Evolutionary conservation across 2,113 vertebrate species (phyloP).

Genomic region (Corythoichthys intestinalis): DNA sequence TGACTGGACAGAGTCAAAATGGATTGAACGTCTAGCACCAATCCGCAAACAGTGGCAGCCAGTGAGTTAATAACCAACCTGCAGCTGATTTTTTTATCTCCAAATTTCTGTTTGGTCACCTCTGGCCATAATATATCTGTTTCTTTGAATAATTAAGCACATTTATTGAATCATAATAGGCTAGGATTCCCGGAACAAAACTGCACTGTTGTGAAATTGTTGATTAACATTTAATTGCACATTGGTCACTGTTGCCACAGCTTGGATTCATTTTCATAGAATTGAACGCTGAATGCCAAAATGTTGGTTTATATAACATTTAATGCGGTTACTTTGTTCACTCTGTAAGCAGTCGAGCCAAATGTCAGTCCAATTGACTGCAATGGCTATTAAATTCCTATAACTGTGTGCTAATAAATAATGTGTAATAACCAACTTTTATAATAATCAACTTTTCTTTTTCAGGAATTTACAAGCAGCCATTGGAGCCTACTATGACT

Average conservation of each 20-base stretch:
- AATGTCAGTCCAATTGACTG: background rate
- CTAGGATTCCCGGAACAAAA: background rate
- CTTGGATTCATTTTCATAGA: too few species aligned
- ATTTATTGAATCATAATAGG: too few species aligned
- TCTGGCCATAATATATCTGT: too few species aligned
- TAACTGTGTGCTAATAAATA: background rate
- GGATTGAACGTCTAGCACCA: too few species aligned
- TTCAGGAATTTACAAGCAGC: slow-evolving; percentile 96
- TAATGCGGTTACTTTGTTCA: background rate
- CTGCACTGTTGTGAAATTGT: background rate
- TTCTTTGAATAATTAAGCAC: too few species aligned
- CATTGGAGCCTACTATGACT: slow-evolving; percentile 98
- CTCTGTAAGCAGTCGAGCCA: background rate
- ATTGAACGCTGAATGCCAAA: background rate
- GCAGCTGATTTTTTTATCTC: too few species aligned
- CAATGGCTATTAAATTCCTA: background rate
- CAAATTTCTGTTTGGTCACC: too few species aligned
- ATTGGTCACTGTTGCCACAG: too few species aligned
- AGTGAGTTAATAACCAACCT: too few species aligned
- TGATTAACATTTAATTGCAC: too few species aligned
- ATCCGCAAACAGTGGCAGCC: too few species aligned
- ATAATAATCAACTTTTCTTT: background rate
- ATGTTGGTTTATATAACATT: background rate
- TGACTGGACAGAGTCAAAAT: too few species aligned
- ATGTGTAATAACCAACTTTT: background rate